Conservation (phyloP, 1,140 invertebrate species). For the Diuraphis noxia region DNA sequence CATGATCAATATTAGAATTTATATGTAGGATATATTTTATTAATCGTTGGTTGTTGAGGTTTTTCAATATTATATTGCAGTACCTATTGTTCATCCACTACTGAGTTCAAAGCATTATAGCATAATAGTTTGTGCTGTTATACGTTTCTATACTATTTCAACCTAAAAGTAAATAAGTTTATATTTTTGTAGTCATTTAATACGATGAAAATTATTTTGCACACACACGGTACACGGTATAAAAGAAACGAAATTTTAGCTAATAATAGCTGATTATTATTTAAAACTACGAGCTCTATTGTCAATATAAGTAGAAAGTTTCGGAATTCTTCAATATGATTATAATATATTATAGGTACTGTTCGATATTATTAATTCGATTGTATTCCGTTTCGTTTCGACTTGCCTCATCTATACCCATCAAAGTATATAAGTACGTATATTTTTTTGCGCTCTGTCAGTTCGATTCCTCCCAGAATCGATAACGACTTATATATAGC, state of each 20-base stretch:
- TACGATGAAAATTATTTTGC: neutral
- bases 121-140: too few relatives aligned
- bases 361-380: neutral
- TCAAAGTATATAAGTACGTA: neutral
- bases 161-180: too few relatives aligned
- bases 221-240: neutral
- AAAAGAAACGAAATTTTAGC: neutral
- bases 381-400: neutral
- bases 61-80: neutral
- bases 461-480: neutral
- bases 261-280: neutral
- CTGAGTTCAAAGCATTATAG: neutral
- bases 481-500: neutral
- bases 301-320: neutral
- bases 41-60: neutral
- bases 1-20: neutral
- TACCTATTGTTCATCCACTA: neutral
- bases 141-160: too few relatives aligned
- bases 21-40: neutral
- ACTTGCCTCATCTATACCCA: neutral
- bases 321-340: neutral
- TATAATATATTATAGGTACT: too few relatives aligned
- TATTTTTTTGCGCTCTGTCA: neutral
- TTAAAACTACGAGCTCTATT: neutral
- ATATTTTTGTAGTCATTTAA: neutral